A percentile compares a stretch with the other conserved stretches of the same genome.
phyloP scores from a whole-genome alignment of 1,140 invertebrate genomes.

The Orchestia grillus region DNA sequence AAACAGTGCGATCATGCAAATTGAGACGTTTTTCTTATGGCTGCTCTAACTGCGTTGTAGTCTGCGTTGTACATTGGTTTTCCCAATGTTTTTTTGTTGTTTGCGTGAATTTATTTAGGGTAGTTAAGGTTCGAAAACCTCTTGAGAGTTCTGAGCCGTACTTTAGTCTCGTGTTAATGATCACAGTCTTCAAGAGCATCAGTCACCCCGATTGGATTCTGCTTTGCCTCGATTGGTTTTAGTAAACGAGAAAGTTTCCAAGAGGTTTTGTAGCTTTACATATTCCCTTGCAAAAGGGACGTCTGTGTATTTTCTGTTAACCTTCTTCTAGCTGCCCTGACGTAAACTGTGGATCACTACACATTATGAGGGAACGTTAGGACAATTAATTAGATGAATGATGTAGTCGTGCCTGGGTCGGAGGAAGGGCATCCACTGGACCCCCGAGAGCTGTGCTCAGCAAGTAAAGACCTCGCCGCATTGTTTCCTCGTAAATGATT shows the following conservation, averaged over 20 bases:
- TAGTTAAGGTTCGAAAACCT: conserved; percentile 17
- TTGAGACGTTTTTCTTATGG: not conserved
- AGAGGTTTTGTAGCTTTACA: not conserved
- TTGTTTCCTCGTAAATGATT: not conserved
- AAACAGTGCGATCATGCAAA: not conserved
- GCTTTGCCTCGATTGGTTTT: not conserved
- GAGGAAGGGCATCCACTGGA: not conserved
- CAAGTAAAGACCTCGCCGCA: not conserved
- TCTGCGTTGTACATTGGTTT: conserved; percentile 51
- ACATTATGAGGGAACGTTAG: not conserved
- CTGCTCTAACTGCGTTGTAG: conserved; percentile 45
- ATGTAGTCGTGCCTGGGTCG: not conserved
- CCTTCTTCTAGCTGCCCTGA: not conserved
- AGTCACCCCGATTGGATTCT: not conserved
- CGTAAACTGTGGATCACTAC: not conserved
- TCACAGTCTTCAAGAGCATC: not conserved
- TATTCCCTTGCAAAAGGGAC: not conserved
- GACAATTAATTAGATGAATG: not conserved
- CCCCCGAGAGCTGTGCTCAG: not conserved
- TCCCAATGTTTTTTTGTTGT: conserved; percentile 54
- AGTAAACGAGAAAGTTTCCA: not conserved
- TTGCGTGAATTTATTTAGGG: conserved; percentile 55
- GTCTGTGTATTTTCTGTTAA: not conserved
- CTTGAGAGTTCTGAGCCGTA: not conserved
- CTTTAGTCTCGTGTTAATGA: conserved; percentile 3